Evolutionary conservation across 2,113 vertebrate species (phyloP).

Genomic region (Brachypteracias leptosomus): DNA sequence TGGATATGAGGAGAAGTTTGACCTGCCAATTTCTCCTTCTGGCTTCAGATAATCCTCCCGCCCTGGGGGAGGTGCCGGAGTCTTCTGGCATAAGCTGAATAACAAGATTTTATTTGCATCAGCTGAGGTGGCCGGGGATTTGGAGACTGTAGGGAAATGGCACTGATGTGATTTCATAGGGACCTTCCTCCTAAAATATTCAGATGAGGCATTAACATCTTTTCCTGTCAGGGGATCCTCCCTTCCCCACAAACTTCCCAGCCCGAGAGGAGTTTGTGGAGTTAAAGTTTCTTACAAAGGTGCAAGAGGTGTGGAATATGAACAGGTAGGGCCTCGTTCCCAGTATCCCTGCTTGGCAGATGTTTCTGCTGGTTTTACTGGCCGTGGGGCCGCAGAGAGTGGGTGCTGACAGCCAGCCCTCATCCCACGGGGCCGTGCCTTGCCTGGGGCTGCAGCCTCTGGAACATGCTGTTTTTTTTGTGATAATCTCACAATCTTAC

Average conservation of each 20-base stretch:
- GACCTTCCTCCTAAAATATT: not conserved
- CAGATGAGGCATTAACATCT: not conserved
- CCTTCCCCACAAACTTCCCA: not conserved
- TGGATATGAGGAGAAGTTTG: not conserved
- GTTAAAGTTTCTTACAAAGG: not conserved
- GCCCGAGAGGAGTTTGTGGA: not conserved
- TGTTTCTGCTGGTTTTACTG: not conserved
- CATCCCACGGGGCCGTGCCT: accelerated
- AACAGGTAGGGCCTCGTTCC: not conserved
- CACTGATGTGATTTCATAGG: not conserved
- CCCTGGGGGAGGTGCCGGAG: not conserved
- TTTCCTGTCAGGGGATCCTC: not conserved
- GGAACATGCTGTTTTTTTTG: not conserved
- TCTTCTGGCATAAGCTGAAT: not conserved
- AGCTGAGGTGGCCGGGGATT: not conserved
- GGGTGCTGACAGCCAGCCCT: not conserved
- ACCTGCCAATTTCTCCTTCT: not conserved
- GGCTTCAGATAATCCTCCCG: not conserved
- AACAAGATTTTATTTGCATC: not conserved
- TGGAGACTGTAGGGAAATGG: not conserved
- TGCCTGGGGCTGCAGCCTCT: not conserved
- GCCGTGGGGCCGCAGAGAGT: not conserved
- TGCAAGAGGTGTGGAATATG: not conserved
- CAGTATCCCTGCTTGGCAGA: not conserved
- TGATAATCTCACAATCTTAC: not conserved